Evolutionary conservation across 2,797 vertebrate species (phyloP), one percentile per base, ranked within the genome.

Genomic region (Chromis chromis): DNA sequence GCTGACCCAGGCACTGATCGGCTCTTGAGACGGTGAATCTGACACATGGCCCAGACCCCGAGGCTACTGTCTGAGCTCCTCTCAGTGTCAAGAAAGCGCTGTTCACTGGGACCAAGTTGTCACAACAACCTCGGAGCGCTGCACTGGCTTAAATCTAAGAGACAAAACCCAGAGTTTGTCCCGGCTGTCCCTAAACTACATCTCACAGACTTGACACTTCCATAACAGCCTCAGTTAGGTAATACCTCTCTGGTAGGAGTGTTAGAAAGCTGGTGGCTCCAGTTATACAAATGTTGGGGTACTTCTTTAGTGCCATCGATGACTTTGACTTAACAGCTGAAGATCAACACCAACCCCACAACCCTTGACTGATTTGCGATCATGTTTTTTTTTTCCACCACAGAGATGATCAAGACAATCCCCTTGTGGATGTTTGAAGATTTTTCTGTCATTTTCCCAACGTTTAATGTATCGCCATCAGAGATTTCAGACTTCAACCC

Each of bases 51-150:
- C 62, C 62, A 31, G 66, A 82, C 80, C 91, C 87, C 65, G 67
- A 53, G 88, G 91, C 88, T 66, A 78, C 80, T 76, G 88, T 88
- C 86, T 83, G 85, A 81, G 84, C 74, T 61, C 25, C 76, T 85
- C 79, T 77, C 83, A 65, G 73, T 81, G 83, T 87, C 88, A 88
- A 75, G 79, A 82, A 83, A 81, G 67, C 49, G 16, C 54, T 74
- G 79, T 88, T 92, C 86, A 82, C 81, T 59, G 75, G 69, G 81
- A 86, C 85, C 74, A 73, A 79, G 84, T 78, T 86, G 89, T 92
- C 88, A 89, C 86, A 88, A 85, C 83, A 87, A 78, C 78, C 75
- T 83, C 21, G 54, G 57, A 66, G 67, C 22, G 44, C 65, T 62
- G 36, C 24, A 84, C 74, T 75, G 65, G 70, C 65, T 90, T 84